Base-by-base conservation (phyloP, 92 coral and sea anemone species). In the Paragorgia papillata region DNA sequence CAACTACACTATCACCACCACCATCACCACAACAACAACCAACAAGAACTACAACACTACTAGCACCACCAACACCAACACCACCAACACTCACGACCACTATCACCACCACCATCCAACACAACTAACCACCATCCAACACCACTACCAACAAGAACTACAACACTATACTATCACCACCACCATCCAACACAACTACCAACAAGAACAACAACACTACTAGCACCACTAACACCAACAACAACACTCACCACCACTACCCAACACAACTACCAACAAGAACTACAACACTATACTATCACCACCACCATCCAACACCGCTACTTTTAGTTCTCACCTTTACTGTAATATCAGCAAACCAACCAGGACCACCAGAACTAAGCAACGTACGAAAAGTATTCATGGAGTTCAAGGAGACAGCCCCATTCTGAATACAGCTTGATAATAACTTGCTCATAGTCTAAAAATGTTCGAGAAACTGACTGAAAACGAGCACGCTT, bases 401-500 rank as follows among this genome's bases (percentile, higher is more conserved):
- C 62, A 70, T 7, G 25, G 62, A 29, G 17, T 7, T 53, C 29
- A 53, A 33, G 18, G 35, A 48, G 18, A 70, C 77, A 21, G 62
- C 77, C n/a, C 77, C 77, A 70, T 70, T 41, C 53, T 70, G 63
- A 34, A 53, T 70, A n/a, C 60, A 70, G 29, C 30, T 70, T 20
- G 77, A 70, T 22, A 70, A 35, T 21, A 70, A 34, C 63, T 70
- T 70, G 77, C 62, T 70, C 62, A 53, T 50, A 49, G 77, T 70
- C 77, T 70, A 15, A 46, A 46, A 46, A 46, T 46, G 7, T 7
- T 7, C 53, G 53, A 46, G 43, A 10, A 37, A 37, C 4, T 4
- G 10, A 10, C 43, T 37, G 43, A 37, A 10, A 37, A n/a, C n/a
- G n/a, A n/a, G n/a, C n/a, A n/a, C n/a, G n/a, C n/a, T n/a, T n/a